Percentiles rank a stretch among this genome's conserved stretches.
Conservation (phyloP, 2,113 vertebrate species). For the Grammomys dolichurus region DNA sequence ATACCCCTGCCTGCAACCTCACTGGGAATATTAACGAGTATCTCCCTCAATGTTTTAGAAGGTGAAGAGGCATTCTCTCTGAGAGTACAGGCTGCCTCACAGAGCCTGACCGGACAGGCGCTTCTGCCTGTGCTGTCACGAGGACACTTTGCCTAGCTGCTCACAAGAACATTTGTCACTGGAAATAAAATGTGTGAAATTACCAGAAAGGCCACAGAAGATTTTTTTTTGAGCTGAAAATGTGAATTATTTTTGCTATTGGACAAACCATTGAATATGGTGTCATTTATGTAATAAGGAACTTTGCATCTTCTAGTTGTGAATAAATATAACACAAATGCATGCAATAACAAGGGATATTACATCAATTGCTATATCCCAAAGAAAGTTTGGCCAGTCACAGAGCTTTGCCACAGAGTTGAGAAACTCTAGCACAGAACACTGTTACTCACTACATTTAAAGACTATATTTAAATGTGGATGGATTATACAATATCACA, state of each 20-base stretch:
- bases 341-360: neutral
- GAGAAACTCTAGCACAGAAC: neutral
- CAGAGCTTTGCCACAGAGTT: conserved; percentile 6
- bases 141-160: conserved; percentile 57
- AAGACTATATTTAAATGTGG: conserved; percentile 32
- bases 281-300: conserved; percentile 55
- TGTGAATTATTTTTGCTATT: conserved; percentile 67
- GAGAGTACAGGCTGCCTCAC: neutral
- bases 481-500: neutral
- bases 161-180: conserved; percentile 78
- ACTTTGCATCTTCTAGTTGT: neutral
- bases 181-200: conserved; percentile 83
- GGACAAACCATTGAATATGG: conserved; percentile 34
- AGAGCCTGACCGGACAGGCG: neutral
- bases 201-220: conserved; percentile 74
- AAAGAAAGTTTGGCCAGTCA: neutral
- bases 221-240: conserved; percentile 74
- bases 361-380: neutral
- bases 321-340: neutral
- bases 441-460: neutral
- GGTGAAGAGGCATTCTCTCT: neutral
- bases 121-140: neutral
- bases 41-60: neutral
- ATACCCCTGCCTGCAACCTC: neutral
- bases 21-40: neutral